A percentile compares a stretch with the other conserved stretches of the same genome.
These are phyloP conservation scores for Eublepharis macularius DNA, from an alignment of 2,113 vertebrate species.

Conservation along the genomic window DNA sequence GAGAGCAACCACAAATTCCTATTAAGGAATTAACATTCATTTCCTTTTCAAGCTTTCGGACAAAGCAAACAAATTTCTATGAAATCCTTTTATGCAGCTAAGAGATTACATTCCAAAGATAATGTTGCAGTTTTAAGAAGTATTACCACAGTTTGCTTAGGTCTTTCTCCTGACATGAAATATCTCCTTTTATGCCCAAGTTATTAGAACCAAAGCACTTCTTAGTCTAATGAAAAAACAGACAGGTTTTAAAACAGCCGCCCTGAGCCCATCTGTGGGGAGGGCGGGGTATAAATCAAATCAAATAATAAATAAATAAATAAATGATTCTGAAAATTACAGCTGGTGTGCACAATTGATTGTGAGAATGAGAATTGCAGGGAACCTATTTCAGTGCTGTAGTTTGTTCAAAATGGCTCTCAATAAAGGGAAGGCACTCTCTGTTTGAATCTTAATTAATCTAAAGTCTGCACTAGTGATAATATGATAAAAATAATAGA, in stretches of 20 bases:
- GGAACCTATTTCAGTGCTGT: rapidly evolving
- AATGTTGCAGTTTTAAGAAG: slow-evolving; percentile 16
- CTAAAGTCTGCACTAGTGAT: no score
- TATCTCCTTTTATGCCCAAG: neutral
- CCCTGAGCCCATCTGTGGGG: no score
- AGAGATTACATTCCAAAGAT: slow-evolving; percentile 39
- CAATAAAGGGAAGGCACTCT: neutral
- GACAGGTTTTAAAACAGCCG: no score
- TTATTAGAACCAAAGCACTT: neutral
- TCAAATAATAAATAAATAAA: no score
- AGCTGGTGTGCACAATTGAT: neutral
- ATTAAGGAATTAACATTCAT: slow-evolving; percentile 71
- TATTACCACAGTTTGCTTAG: slow-evolving; percentile 34
- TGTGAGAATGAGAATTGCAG: neutral
- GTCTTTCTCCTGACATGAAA: slow-evolving; percentile 2
- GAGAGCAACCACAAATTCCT: slow-evolving; percentile 43
- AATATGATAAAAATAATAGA: no score
- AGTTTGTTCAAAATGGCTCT: rapidly evolving
- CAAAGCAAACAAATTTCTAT: slow-evolving; percentile 59
- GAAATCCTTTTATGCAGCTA: slow-evolving; percentile 25
- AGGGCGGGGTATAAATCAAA: no score
- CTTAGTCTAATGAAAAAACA: no score
- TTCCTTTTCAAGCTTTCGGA: slow-evolving; percentile 55
- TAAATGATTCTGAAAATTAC: neutral
- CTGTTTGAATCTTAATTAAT: no score